Conservation (phyloP, 2,888 invertebrate genomes). For the Buathra laborator region DNA sequence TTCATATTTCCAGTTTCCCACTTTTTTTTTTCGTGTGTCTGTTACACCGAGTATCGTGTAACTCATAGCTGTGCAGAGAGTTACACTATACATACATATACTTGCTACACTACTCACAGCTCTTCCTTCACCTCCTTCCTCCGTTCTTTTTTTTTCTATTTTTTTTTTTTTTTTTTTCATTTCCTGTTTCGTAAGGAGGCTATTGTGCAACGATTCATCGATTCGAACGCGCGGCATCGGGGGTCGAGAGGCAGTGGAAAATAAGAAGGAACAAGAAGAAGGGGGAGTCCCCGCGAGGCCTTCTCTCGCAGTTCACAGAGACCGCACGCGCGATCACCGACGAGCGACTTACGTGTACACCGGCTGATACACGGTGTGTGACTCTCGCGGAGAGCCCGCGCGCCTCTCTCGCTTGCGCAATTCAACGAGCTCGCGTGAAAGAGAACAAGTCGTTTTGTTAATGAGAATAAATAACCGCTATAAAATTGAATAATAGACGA, state of each 20-base stretch:
- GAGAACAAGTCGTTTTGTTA: slow-evolving; percentile 32
- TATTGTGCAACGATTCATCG: slow-evolving; percentile 71
- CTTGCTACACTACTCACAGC: slow-evolving; percentile 1
- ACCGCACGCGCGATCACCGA: slow-evolving; percentile 3
- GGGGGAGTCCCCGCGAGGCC: slow-evolving; percentile 1
- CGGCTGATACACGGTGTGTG: slow-evolving; percentile 36
- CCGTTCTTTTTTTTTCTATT: slow-evolving; percentile 2
- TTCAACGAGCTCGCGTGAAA: slow-evolving; percentile 42
- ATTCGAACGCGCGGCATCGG: slow-evolving; percentile 56
- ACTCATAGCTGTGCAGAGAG: slow-evolving; percentile 3
- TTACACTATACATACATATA: neutral
- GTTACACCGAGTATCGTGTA: slow-evolving; percentile 32
- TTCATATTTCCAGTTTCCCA: slow-evolving; percentile 74
- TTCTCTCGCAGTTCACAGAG: neutral
- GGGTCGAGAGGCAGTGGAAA: slow-evolving; percentile 17
- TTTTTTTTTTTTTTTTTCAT: slow-evolving; percentile 63
- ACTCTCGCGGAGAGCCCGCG: slow-evolving; percentile 53
- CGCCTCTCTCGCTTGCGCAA: slow-evolving; percentile 10
- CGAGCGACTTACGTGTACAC: slow-evolving; percentile 31
- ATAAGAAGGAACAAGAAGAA: neutral
- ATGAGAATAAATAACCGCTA: neutral
- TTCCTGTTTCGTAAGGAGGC: slow-evolving; percentile 69
- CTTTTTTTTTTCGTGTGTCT: slow-evolving; percentile 56
- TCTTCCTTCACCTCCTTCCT: slow-evolving; percentile 54
- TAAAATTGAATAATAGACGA: neutral